Conservation (phyloP, 2,797 vertebrate species). For the Dromococcyx pavoninus region DNA sequence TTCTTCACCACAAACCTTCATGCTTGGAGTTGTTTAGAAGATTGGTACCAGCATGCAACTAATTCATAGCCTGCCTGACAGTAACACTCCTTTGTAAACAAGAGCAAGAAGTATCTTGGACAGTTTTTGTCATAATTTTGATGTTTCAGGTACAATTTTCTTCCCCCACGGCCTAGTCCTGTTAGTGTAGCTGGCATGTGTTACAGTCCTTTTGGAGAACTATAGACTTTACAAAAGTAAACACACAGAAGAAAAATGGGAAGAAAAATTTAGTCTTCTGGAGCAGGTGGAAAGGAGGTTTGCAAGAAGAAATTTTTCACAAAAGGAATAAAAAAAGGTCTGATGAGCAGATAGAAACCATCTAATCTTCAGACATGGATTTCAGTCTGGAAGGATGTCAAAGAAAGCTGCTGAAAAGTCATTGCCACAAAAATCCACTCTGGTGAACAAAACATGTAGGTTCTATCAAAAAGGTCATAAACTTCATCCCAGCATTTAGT, state of each 20-base stretch:
- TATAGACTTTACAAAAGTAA: not conserved
- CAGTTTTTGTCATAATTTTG: not conserved
- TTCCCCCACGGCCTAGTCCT: not conserved
- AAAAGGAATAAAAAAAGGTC: not conserved
- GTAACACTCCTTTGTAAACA: not conserved
- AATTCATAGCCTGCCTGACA: not conserved
- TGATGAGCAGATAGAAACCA: not conserved
- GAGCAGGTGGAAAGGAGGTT: not conserved
- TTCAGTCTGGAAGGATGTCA: not conserved
- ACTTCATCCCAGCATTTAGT: slow-evolving; percentile 3
- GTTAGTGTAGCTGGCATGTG: not conserved
- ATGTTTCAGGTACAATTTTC: not conserved
- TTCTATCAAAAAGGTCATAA: not conserved
- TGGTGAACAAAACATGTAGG: not conserved
- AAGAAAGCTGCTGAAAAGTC: not conserved
- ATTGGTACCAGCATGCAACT: not conserved
- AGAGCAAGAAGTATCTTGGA: not conserved
- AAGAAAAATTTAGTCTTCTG: not conserved
- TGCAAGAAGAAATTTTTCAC: not conserved
- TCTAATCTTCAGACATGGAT: not conserved
- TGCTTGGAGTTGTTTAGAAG: not conserved
- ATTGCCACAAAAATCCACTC: not conserved
- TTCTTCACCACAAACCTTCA: not conserved
- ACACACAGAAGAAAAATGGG: fast-evolving
- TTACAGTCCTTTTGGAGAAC: not conserved